Evolutionary conservation across 2,888 invertebrate genomes (phyloP).

Genomic region (Hoplodrina ambigua): DNA sequence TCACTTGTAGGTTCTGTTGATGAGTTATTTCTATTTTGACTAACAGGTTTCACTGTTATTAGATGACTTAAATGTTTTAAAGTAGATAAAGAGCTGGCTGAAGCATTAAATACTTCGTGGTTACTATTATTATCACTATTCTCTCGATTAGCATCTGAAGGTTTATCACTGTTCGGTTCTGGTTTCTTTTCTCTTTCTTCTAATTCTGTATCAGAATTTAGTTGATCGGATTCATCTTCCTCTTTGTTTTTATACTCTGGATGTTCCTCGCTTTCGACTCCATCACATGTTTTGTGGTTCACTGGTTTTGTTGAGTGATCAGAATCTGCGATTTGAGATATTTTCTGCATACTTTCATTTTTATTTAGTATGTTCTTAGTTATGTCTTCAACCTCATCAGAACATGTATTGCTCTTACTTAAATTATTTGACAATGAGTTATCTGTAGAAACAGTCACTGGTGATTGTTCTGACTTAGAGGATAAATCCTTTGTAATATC

Average conservation of each 20-base stretch:
- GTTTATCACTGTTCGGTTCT: constrained; percentile 18
- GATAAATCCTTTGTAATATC: constrained; percentile 25
- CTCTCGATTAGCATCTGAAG: constrained; percentile 10
- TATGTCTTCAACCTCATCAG: constrained; percentile 13
- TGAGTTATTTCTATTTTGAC: constrained; percentile 57
- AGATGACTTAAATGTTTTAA: constrained; percentile 79
- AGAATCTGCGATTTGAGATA: constrained; percentile 2
- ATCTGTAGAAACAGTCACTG: background rate
- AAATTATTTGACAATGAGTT: constrained; percentile 28
- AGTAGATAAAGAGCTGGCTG: constrained; percentile 67
- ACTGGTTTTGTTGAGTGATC: constrained; percentile 11
- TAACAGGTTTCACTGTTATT: constrained; percentile 78
- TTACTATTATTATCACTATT: constrained; percentile 24
- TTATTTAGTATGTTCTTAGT: constrained; percentile 9
- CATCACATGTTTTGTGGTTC: constrained; percentile 9
- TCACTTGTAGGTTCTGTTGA: constrained; percentile 18
- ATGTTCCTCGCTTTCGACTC: constrained; percentile 3
- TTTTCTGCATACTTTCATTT: constrained; percentile 8
- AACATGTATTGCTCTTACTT: constrained; percentile 30
- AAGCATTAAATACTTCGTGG: constrained; percentile 8
- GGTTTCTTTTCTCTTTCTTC: constrained; percentile 21
- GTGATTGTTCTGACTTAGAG: constrained; percentile 17
- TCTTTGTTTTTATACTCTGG: background rate
- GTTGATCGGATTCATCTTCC: constrained; percentile 28
- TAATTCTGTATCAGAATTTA: constrained; percentile 35